phyloP scores from a whole-genome alignment of 1,140 invertebrate genomes.

The Drosophila ficusphila region DNA sequence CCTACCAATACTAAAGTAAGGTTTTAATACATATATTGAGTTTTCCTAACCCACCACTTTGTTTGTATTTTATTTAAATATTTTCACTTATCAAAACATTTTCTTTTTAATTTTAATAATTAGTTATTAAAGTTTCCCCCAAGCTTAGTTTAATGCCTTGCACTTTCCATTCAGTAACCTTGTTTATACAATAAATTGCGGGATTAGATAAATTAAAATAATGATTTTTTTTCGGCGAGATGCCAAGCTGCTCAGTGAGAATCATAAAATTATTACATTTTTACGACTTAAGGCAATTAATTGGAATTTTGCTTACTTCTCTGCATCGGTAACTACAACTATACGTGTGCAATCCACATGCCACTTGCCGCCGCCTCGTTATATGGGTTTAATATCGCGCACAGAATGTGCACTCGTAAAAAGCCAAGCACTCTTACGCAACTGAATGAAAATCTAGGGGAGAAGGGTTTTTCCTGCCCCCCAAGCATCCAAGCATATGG shows the following conservation, averaged over 20 bases:
- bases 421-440: constrained; percentile 21
- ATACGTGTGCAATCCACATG: constrained; percentile 1
- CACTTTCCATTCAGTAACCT: constrained; percentile 9
- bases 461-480: neutral
- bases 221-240: neutral
- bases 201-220: constrained; percentile 12
- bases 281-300: constrained; percentile 23
- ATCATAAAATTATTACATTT: constrained; percentile 6
- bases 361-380: constrained; percentile 1
- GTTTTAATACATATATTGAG: too few species aligned
- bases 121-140: neutral
- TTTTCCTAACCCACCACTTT: too few species aligned
- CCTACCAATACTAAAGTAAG: too few species aligned
- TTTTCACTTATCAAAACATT: neutral
- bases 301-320: constrained; percentile 5
- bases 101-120: neutral
- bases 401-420: constrained; percentile 43
- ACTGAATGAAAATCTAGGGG: neutral
- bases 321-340: constrained; percentile 7
- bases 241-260: neutral
- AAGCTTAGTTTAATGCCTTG: neutral
- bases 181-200: neutral
- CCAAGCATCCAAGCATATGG: constrained; percentile 11
- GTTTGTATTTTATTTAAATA: too few species aligned
- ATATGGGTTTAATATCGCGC: constrained; percentile 44